A percentile compares a stretch with the other conserved stretches of the same genome.
These are phyloP conservation scores for Caerostris darwini DNA, from an alignment of 1,140 invertebrate species.

Conservation along the genomic window DNA sequence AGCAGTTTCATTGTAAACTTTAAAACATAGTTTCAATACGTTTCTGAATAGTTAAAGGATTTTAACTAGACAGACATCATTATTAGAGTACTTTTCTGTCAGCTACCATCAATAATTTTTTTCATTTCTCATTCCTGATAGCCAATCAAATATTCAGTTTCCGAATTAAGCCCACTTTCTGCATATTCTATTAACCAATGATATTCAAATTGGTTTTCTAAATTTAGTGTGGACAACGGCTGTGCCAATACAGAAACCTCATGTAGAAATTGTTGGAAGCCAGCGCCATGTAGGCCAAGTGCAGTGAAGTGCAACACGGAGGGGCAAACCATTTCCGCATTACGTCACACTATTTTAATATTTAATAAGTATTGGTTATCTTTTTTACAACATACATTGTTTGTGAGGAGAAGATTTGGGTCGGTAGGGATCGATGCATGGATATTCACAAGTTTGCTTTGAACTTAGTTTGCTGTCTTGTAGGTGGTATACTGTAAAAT, in stretches of 20 bases:
- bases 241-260: not conserved
- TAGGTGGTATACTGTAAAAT: too few relatives aligned
- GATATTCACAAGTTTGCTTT: not conserved
- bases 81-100: too few relatives aligned
- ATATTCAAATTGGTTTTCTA: slow-evolving; percentile 10
- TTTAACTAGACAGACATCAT: too few relatives aligned
- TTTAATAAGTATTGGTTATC: slow-evolving; percentile 70
- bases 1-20: too few relatives aligned
- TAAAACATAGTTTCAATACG: too few relatives aligned
- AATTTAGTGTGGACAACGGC: not conserved
- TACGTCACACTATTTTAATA: slow-evolving; percentile 66
- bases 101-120: not conserved
- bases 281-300: slow-evolving; percentile 66
- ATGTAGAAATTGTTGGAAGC: not conserved
- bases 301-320: slow-evolving; percentile 57
- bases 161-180: not conserved
- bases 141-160: not conserved
- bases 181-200: not conserved
- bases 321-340: slow-evolving; percentile 60
- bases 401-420: slow-evolving; percentile 30
- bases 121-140: not conserved
- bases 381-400: slow-evolving; percentile 45
- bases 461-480: too few relatives aligned
- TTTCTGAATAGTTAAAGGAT: too few relatives aligned
- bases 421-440: slow-evolving; percentile 57